Evolutionary conservation across 1,140 invertebrate species (phyloP).

Genomic region (Paralvinella palmiformis): DNA sequence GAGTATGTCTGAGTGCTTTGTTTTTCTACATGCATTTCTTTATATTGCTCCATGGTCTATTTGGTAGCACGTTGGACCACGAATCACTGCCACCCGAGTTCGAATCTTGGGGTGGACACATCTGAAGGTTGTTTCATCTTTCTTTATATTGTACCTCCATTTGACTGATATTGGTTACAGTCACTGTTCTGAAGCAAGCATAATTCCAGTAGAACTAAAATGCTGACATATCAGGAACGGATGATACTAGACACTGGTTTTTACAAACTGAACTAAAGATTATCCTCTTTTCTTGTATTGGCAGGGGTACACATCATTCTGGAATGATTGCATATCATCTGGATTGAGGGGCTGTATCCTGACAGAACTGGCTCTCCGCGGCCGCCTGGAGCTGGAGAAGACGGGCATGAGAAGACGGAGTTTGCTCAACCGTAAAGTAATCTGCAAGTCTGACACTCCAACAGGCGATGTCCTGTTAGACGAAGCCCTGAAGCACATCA

Average conservation of each 20-base stretch:
- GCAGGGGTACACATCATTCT: constrained; percentile 99
- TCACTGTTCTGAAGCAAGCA: too few species aligned
- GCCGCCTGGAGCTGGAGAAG: constrained; percentile 91
- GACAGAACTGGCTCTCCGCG: constrained; percentile 90
- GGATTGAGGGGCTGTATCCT: constrained; percentile 96
- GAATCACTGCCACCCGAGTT: too few species aligned
- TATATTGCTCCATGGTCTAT: too few species aligned
- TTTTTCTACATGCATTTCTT: too few species aligned
- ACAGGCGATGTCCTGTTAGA: constrained; percentile 97
- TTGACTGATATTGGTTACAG: too few species aligned
- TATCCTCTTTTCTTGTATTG: constrained; percentile 38
- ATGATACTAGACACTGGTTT: constrained; percentile 9
- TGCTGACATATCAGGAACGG: too few species aligned
- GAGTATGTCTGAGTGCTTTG: too few species aligned
- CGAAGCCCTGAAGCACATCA: constrained; percentile 95
- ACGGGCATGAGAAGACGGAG: constrained; percentile 91
- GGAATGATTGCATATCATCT: constrained; percentile 99
- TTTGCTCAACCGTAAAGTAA: constrained; percentile 67
- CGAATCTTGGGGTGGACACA: too few species aligned
- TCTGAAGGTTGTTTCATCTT: too few species aligned
- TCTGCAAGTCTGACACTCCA: constrained; percentile 75
- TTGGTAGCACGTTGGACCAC: too few species aligned
- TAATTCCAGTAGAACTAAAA: too few species aligned
- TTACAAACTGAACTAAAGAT: constrained; percentile 25
- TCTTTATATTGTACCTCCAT: too few species aligned